A percentile compares a stretch with the other conserved stretches of the same genome.
Conservation (phyloP, 1,140 invertebrate genomes). For the Drusus annulatus region DNA sequence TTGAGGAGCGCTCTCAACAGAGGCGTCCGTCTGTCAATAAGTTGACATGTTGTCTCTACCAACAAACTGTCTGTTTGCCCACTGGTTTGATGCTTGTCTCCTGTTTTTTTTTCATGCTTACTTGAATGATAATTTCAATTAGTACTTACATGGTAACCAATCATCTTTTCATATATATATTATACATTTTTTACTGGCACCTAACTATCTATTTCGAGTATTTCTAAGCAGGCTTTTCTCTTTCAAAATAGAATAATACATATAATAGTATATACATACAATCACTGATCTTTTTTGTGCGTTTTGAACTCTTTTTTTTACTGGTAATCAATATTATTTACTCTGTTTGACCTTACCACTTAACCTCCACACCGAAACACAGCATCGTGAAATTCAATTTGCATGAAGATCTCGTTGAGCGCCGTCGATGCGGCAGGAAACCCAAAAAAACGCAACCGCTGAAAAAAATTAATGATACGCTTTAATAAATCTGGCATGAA, state of each 20-base stretch:
- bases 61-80: conserved; percentile 10
- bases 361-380: background rate
- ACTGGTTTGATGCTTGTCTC: conserved; percentile 36
- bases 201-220: too few relatives aligned
- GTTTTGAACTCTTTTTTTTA: too few relatives aligned
- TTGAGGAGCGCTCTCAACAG: conserved; percentile 33
- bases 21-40: conserved; percentile 54
- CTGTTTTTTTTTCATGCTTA: conserved; percentile 40
- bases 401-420: conserved; percentile 29
- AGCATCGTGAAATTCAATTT: conserved; percentile 20
- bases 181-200: too few relatives aligned
- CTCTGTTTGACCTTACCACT: background rate
- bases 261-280: too few relatives aligned
- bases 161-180: too few relatives aligned
- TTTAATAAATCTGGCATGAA: conserved; percentile 35
- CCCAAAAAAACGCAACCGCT: background rate
- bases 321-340: background rate
- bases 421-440: conserved; percentile 23
- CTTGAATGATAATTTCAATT: conserved; percentile 40
- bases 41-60: conserved; percentile 48
- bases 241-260: too few relatives aligned
- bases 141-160: conserved; percentile 9
- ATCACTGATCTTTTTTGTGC: too few relatives aligned
- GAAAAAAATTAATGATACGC: conserved; percentile 32
- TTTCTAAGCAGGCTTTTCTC: too few relatives aligned